Conservation (phyloP, 2,113 vertebrate species). For the Chaetodon auriga region DNA sequence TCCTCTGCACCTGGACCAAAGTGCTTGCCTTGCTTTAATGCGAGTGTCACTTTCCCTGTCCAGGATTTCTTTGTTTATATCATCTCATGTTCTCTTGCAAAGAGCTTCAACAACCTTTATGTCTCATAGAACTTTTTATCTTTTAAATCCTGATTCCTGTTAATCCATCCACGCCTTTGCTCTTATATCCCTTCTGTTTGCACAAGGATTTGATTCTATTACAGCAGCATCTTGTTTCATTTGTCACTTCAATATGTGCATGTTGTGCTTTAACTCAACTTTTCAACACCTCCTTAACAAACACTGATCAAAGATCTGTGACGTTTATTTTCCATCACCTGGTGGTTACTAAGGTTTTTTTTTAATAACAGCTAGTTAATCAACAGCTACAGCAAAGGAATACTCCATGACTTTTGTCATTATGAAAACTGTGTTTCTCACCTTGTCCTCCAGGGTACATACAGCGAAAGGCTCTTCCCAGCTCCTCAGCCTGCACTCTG, state of each 20-base stretch:
- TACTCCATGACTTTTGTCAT: background rate
- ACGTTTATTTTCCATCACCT: background rate
- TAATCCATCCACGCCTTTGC: too few relatives aligned
- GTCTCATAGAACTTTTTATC: background rate
- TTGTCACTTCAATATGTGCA: too few relatives aligned
- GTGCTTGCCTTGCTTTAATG: background rate
- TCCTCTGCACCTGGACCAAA: background rate
- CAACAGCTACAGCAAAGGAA: background rate
- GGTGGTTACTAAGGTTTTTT: background rate
- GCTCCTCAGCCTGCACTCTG: constrained; percentile 95
- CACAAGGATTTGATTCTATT: background rate
- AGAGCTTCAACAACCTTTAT: background rate
- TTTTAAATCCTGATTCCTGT: background rate
- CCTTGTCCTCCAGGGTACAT: constrained; percentile 99
- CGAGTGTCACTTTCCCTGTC: background rate
- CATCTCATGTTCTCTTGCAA: background rate
- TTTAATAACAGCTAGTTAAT: background rate
- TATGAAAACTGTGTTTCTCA: constrained; percentile 67
- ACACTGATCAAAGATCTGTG: background rate
- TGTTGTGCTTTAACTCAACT: too few relatives aligned
- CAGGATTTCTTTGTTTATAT: background rate
- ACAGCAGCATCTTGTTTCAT: background rate
- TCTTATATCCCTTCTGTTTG: background rate
- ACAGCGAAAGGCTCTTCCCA: constrained; percentile 96
- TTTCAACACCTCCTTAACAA: background rate